Evolutionary conservation across 2,113 vertebrate species (phyloP).

Genomic region (Strigops habroptila): DNA sequence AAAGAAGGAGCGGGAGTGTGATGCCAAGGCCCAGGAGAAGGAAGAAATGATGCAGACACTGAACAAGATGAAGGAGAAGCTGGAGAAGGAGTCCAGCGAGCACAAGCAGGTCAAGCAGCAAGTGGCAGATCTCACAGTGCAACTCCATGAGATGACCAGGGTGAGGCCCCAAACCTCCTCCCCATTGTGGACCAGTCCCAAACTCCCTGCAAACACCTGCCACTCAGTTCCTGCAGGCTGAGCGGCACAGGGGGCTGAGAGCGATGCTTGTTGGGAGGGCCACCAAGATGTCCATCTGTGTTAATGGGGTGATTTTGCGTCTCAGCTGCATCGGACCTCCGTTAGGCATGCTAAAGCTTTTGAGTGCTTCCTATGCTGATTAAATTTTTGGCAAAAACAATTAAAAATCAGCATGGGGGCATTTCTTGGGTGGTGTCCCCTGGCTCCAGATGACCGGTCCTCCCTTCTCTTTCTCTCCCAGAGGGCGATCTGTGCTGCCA

Average conservation of each 20-base stretch:
- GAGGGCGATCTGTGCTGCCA: constrained; percentile 78
- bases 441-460: neutral
- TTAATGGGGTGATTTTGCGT: neutral
- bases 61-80: constrained; percentile 99
- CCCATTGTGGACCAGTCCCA: rapidly evolving
- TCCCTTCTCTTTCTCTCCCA: constrained; percentile 58
- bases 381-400: neutral
- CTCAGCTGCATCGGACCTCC: neutral
- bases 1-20: constrained; percentile 96
- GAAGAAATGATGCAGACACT: constrained; percentile 99
- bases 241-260: neutral
- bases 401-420: neutral
- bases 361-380: neutral
- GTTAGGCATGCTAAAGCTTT: neutral
- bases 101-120: constrained; percentile 96
- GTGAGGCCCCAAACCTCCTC: constrained; percentile 62
- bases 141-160: constrained; percentile 89
- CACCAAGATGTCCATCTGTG: neutral
- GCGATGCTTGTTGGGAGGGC: neutral
- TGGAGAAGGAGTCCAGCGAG: constrained; percentile 92
- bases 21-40: constrained; percentile 96
- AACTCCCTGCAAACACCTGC: neutral
- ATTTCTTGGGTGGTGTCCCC: neutral
- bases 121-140: constrained; percentile 84
- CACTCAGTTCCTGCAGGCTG: neutral